A percentile compares a stretch with the other conserved stretches of the same genome.
Conservation (phyloP, 2,797 vertebrate genomes). For the Pelochelys cantorii region DNA sequence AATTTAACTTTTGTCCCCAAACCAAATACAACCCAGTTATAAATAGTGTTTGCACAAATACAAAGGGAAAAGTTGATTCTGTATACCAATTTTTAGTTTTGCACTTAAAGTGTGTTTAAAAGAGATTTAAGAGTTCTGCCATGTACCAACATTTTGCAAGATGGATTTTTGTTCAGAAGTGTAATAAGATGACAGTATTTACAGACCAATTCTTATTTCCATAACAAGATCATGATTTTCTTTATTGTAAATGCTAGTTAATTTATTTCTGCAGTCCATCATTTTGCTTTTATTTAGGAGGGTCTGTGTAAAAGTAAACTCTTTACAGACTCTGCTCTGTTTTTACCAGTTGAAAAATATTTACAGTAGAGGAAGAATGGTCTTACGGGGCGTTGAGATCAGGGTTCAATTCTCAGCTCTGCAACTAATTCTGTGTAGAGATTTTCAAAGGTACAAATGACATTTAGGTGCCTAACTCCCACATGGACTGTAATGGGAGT, state of each 20-base stretch:
- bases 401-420: slow-evolving; percentile 71
- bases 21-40: slow-evolving; percentile 58
- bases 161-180: slow-evolving; percentile 38
- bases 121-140: slow-evolving; percentile 29
- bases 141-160: slow-evolving; percentile 55
- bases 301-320: slow-evolving; percentile 69
- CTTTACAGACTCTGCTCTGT: slow-evolving; percentile 70
- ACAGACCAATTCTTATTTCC: slow-evolving; percentile 64
- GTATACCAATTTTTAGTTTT: slow-evolving; percentile 39
- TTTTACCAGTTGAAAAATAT: slow-evolving; percentile 74
- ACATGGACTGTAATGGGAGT: slow-evolving; percentile 61
- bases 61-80: slow-evolving; percentile 27
- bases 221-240: slow-evolving; percentile 65
- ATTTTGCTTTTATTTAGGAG: slow-evolving; percentile 68
- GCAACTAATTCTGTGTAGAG: slow-evolving; percentile 70
- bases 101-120: slow-evolving; percentile 34
- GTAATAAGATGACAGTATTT: slow-evolving; percentile 67
- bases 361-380: slow-evolving; percentile 65
- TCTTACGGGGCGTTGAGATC: slow-evolving; percentile 59
- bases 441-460: slow-evolving; percentile 76
- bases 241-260: slow-evolving; percentile 69
- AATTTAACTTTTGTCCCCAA: slow-evolving; percentile 59
- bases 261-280: slow-evolving; percentile 68
- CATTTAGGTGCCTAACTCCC: slow-evolving; percentile 72
- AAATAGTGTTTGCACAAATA: slow-evolving; percentile 64